Percentiles rank a stretch among this genome's conserved stretches.
phyloP scores from a whole-genome alignment of 2,888 invertebrate genomes.

The Hypolimnas misippus region DNA sequence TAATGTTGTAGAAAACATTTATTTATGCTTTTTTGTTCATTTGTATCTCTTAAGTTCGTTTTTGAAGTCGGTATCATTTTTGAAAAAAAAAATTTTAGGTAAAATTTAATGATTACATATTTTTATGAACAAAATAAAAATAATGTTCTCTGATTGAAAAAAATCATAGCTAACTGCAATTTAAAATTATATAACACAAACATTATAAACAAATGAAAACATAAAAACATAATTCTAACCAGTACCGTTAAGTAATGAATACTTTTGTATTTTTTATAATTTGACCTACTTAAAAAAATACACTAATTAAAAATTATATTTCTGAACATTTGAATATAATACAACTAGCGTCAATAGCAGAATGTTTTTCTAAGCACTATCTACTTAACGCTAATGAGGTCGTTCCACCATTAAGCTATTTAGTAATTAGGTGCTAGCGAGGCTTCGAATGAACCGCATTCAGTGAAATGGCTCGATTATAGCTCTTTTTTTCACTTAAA shows the following conservation, averaged over 20 bases:
- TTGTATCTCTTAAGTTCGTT: no score
- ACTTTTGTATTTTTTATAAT: neutral
- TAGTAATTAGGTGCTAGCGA: slow-evolving; percentile 72
- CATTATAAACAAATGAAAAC: no score
- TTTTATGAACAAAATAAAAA: no score
- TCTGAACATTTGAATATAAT: slow-evolving; percentile 2
- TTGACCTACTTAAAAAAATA: neutral
- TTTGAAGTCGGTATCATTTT: no score
- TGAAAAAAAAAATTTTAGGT: no score
- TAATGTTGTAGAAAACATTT: no score
- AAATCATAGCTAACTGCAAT: no score
- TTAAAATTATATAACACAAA: no score
- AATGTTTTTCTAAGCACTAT: slow-evolving; percentile 56
- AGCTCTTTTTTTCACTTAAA: slow-evolving; percentile 18
- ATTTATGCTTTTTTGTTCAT: no score
- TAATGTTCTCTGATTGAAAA: no score
- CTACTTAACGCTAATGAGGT: slow-evolving; percentile 67
- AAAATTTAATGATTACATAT: no score
- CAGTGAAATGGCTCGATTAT: slow-evolving; percentile 31
- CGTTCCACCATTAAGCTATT: slow-evolving; percentile 73
- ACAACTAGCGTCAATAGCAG: slow-evolving; percentile 44
- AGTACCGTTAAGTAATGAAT: neutral
- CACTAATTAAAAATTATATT: neutral
- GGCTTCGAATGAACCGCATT: slow-evolving; percentile 54
- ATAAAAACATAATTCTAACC: neutral